Base-by-base conservation (phyloP, 2,797 vertebrate species). In the Epinephelus awoara region DNA sequence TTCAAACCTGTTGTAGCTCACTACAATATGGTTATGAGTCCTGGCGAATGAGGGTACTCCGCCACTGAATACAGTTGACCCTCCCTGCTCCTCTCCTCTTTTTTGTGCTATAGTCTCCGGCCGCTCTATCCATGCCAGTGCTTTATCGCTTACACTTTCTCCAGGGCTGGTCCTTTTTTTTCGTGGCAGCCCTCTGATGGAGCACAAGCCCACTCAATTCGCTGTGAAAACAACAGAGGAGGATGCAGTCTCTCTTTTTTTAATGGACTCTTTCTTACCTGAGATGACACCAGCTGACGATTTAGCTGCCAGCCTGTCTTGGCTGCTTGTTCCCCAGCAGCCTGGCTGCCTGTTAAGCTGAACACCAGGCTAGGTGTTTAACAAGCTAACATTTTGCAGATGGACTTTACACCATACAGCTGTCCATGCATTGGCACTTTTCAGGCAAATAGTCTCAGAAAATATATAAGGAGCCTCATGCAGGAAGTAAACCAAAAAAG, bases 231-330 rank as follows among this genome's bases (percentile, higher is more conserved):
- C 88, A 86, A 77, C 79, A 74, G 54, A 50, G 79, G 52, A 69
- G 62, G 84, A 87, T 67, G 49, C 38, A 67, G 81, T 72, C 25
- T 49, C 27, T 58, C 10, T 55, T 29, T 56, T 67, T 72, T 82
- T 74, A 88, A 79, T 67, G 47, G 70, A 79, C 81, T 89, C 67
- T 67, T 71, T 67, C 72, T 82, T 84, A 86, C 88, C 82, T 75
- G 81, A 58, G 67, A 80, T 77, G 69, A 75, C 79, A 70, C 67
- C 6, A 46, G 62, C 49, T 79, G 74, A 55, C 1, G 0, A 25
- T 58, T 66, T 51, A 46, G 70, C 42, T 74, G 68, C 79, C 77
- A 69, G 25, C 25, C 40, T 42, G 34, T 58, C 49, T 29, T 70
- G 72, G 65, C 63, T 34, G 47, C 64, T 69, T 61, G 58, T 54